Base-by-base conservation (phyloP, 2,797 vertebrate genomes). In the Phoeniculus purpureus region DNA sequence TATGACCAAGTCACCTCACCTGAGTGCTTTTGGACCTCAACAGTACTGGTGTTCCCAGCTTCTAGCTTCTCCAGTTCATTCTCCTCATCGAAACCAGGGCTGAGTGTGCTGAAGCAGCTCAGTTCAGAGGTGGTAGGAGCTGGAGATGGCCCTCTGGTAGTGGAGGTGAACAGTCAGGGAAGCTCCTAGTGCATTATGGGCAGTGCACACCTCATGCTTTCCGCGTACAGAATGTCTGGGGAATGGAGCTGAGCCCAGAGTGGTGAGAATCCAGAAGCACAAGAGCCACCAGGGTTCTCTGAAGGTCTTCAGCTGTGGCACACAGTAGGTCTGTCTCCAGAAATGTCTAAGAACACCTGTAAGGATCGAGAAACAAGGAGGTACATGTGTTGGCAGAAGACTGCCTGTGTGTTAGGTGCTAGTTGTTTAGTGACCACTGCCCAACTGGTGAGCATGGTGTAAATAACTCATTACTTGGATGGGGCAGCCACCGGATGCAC, bases 121-220 rank as follows among this genome's bases (percentile, higher is more conserved):
- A 37, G 34, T 16, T 82, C 27, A 26, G 66, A 70, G 37, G n/a
- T 48, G n/a, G 18, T 32, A 25, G 25, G 52, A 11, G 5, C 27
- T 59, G 32, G 10, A 62, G 27, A 20, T 59, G 20, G 10, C 29
- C 23, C 11, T 29, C 16, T 11, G 12, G 7, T 7, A 25, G 20
- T 29, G 47, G 23, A 66, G n/a, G 10, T 61, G 73, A 64, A 5
- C n/a, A 31, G 4, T 26, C 0, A 0, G 27, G 13, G 27, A 51
- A 88, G 47, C 6, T 70, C 18, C n/a, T 1, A 0, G 25, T 37
- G 51, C 40, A 10, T 5, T 10, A 48, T 1, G 0, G 31, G 13
- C 1, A 0, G 14, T 29, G 22, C 26, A 12, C 7, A 52, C 2
- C 14, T 73, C 4, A 2, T 65, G 56, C 18, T 31, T 22, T 31